Conservation (phyloP, 2,113 vertebrate genomes). For the Gambusia holbrooki region DNA sequence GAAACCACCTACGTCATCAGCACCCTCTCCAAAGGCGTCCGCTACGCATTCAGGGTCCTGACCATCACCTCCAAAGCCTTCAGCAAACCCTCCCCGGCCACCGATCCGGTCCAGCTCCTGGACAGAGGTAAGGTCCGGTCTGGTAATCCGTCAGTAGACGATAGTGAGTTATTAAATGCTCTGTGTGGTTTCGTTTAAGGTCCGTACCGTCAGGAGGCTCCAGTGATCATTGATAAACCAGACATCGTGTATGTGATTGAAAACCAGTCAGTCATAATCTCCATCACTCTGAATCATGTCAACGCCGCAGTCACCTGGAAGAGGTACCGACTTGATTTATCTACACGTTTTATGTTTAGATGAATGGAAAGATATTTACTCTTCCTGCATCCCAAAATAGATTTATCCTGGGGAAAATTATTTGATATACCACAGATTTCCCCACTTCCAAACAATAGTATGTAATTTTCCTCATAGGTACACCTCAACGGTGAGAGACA, state of each 20-base stretch:
- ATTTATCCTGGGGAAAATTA: neutral
- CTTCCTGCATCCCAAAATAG: neutral
- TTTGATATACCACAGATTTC: no score
- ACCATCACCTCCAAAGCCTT: slow-evolving; percentile 90
- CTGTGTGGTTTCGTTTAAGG: slow-evolving; percentile 73
- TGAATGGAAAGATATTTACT: neutral
- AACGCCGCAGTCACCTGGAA: slow-evolving; percentile 89
- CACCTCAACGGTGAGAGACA: no score
- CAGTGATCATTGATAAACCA: slow-evolving; percentile 89
- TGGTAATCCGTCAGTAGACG: neutral
- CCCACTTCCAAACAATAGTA: no score
- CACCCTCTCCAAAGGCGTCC: slow-evolving; percentile 87
- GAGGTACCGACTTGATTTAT: slow-evolving; percentile 77
- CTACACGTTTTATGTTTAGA: neutral
- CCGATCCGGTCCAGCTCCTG: slow-evolving; percentile 87
- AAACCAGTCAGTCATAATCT: slow-evolving; percentile 87
- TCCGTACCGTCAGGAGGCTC: slow-evolving; percentile 87
- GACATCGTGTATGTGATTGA: slow-evolving; percentile 91
- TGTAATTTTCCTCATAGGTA: no score
- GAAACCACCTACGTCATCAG: slow-evolving; percentile 84
- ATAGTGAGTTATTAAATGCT: neutral
- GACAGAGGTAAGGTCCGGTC: slow-evolving; percentile 82
- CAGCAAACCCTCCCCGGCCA: slow-evolving; percentile 90
- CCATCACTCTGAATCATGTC: slow-evolving; percentile 92
- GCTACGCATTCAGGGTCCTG: slow-evolving; percentile 91